Evolutionary conservation across 2,888 invertebrate genomes (phyloP), one percentile per base, ranked within the genome.

Genomic region (Macroteleia sp.): DNA sequence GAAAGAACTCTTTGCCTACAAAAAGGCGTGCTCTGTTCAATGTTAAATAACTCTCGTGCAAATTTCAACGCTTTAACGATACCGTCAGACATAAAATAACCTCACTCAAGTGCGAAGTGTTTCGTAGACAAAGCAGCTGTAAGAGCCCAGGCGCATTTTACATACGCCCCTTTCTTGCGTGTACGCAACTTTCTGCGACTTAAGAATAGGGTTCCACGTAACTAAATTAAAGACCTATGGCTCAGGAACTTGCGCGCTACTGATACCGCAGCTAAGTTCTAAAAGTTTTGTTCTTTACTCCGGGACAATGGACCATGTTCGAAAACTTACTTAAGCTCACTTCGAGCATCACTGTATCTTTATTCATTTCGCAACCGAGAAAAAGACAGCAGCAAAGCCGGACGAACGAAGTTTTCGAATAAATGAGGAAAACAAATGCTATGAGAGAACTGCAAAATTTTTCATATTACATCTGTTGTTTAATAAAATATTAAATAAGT

Each of bases 221-320:
- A 76, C 69, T 69, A 69, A 76, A 76, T 76, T 76, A 76, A 76
- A 76, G 76, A 76, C 69, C 69, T 69, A 76, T 64, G 76, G 69
- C 57, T 76, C 50, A 46, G 36, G 34, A 75, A 69, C 52, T 75
- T 69, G 56, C 56, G 48, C 56, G 67, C 75, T 34, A 75, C 75
- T 75, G 75, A 75, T 75, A 75, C 75, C 50, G 69, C 48, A 42
- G 50, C 41, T 75, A 62, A 75, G 67, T 75, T 75, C 61, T 22
- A 67, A 75, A 75, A 75, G 61, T 75, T 75, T 67, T 50, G 67
- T 75, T 69, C 75, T 69, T 75, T 75, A 69, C 67, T 44, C 44
- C 46, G 48, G 48, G 62, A 75, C 75, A 75, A 75, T 76, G 76
- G 76, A 76, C 76, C 64, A 28, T 76, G 76, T 76, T 76, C 64